A percentile compares a stretch with the other conserved stretches of the same genome.
phyloP scores from a whole-genome alignment of 30 jellyfish, hydroid and myxozoan species.

The Turritopsis rubra region DNA sequence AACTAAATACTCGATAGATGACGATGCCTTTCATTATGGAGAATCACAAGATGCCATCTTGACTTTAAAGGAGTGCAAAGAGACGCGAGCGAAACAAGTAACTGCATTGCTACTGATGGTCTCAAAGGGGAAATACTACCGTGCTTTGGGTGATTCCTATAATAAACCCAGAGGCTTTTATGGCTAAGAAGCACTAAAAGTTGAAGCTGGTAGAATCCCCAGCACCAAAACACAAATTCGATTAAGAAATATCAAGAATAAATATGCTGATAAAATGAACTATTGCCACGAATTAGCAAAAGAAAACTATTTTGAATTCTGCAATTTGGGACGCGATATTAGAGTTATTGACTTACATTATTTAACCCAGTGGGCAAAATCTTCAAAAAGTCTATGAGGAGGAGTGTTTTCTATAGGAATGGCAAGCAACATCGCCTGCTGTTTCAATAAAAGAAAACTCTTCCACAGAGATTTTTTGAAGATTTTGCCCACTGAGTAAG shows the following conservation, averaged over 20 bases:
- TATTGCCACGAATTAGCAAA: not conserved
- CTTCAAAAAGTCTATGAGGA: too few relatives aligned
- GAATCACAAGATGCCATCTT: not conserved
- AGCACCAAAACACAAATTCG: not conserved
- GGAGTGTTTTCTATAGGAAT: too few relatives aligned
- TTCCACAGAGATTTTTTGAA: too few relatives aligned
- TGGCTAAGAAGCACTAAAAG: not conserved
- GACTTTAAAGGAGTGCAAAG: not conserved
- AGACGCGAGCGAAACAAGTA: not conserved
- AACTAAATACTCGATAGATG: not conserved
- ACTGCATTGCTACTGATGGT: not conserved
- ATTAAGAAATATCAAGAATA: not conserved
- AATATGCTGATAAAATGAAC: not conserved
- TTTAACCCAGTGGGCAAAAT: too few relatives aligned
- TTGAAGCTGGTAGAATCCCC: not conserved
- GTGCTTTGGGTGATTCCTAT: not conserved
- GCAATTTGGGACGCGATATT: not conserved
- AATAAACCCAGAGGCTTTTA: not conserved
- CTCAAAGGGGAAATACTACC: not conserved
- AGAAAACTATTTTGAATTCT: not conserved
- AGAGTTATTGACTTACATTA: not conserved
- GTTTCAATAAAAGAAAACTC: too few relatives aligned
- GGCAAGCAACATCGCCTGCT: too few relatives aligned
- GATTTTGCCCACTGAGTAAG: too few relatives aligned
- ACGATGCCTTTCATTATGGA: not conserved